Base-by-base conservation (phyloP, 1,140 invertebrate species). In the Potamilus streckersoni region DNA sequence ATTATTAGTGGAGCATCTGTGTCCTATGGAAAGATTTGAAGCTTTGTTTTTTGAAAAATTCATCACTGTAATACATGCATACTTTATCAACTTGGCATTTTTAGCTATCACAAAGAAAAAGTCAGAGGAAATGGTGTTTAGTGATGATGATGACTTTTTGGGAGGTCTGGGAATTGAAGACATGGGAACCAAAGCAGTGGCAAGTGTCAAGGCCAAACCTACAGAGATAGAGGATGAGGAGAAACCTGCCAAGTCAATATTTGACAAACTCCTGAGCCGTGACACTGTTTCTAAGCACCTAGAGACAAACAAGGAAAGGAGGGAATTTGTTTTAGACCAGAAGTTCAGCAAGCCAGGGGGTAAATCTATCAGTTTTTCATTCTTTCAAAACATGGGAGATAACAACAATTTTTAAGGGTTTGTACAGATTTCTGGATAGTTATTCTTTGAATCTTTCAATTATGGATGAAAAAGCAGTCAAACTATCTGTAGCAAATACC, bases 261-360 rank as follows among this genome's bases (percentile, higher is more conserved):
- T 86, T 73, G 85, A 85, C 64, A 80, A 79, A 63, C 73, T 86
- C 3, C 79, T 86, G 61, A 83, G 84, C 11, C 81, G 82, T 64
- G 76, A 69, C 61, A 61, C 72, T n/a, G 83, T 80, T 8, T 27
- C 73, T 14, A 78, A 79, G 65, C 78, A 82, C 31, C 65, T 86
- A 59, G 80, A 86, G 59, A 68, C 59, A 31, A 62, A 78, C 20
- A 79, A 82, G 60, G 76, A 78, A 59, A 79, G 79, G 27, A 82
- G 74, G 62, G 74, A 82, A 57, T 86, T 86, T 82, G 77, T 84
- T 2, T 71, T 86, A 31, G 84, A 86, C 67, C 76, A 71, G 14
- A 86, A 84, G 70, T 86, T 74, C 23, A 64, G 56, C 38, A 49
- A 49, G 38, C 38, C 11, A 49, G 38, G 38, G 38, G 38, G 38